These are phyloP conservation scores for Oxytorus armatus DNA, from an alignment of 2,888 invertebrate genomes.

Conservation along the genomic window DNA sequence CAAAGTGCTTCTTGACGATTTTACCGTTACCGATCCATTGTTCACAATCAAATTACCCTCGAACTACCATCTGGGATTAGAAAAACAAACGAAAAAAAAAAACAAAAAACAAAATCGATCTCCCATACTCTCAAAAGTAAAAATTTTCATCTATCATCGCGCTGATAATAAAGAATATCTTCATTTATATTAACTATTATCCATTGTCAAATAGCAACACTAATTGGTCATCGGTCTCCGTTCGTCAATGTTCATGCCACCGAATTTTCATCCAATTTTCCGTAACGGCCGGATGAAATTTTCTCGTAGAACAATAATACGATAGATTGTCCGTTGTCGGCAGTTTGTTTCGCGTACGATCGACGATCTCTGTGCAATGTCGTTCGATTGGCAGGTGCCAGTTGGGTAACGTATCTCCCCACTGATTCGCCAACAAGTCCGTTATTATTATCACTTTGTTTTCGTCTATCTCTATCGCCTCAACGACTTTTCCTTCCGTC, in stretches of 20 bases:
- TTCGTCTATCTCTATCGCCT: conserved; percentile 10
- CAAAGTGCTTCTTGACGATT: conserved; percentile 3
- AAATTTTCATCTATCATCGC: neutral
- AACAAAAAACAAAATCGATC: too few species aligned
- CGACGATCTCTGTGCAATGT: conserved; percentile 36
- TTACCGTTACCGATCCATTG: conserved; percentile 27
- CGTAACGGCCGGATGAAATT: conserved; percentile 62
- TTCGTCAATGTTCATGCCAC: conserved; percentile 53
- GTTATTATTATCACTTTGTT: conserved; percentile 42
- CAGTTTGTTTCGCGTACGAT: conserved; percentile 23
- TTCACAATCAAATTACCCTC: neutral
- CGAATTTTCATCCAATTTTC: conserved; percentile 45
- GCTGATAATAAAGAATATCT: neutral
- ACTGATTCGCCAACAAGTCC: conserved; percentile 23
- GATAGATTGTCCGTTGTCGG: neutral
- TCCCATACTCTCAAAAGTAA: neutral
- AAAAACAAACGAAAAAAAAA: too few species aligned
- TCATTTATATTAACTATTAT: conserved; percentile 3
- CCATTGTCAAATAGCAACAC: neutral
- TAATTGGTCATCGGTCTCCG: neutral
- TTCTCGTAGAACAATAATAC: conserved; percentile 3
- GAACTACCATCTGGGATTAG: too few species aligned
- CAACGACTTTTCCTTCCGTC: conserved; percentile 6
- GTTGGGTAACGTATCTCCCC: conserved; percentile 36
- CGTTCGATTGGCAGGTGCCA: conserved; percentile 50